phyloP scores from a whole-genome alignment of 2,797 vertebrate species.

The Periophthalmus magnuspinnatus region DNA sequence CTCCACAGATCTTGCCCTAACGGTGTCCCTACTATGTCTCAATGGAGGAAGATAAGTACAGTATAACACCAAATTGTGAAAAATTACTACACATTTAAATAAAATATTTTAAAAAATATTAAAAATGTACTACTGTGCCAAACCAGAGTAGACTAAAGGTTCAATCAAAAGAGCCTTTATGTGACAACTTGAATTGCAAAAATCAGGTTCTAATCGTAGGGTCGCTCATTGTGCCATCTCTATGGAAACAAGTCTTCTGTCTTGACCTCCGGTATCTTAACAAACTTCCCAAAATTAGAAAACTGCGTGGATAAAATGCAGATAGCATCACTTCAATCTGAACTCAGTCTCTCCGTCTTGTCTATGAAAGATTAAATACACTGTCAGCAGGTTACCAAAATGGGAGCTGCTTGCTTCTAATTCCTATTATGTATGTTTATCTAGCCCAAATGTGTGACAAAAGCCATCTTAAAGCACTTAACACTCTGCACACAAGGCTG shows the following conservation, averaged over 20 bases:
- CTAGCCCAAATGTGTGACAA: neutral
- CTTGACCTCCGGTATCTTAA: neutral
- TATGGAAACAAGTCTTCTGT: neutral
- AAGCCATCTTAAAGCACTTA: constrained; percentile 3
- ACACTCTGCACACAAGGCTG: neutral
- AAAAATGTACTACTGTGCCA: no score
- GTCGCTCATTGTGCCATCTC: neutral
- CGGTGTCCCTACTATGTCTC: no score
- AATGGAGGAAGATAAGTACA: no score
- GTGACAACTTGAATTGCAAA: no score
- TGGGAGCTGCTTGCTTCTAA: neutral
- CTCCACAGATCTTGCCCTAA: no score
- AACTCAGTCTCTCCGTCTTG: neutral
- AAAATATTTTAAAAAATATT: no score
- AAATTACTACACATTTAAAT: no score
- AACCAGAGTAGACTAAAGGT: no score
- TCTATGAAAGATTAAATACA: neutral
- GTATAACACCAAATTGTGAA: no score
- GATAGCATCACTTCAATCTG: neutral
- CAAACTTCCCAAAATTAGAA: neutral
- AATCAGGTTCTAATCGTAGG: neutral
- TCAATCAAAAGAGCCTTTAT: no score
- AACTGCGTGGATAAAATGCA: neutral
- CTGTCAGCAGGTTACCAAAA: neutral
- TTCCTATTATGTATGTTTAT: constrained; percentile 2